Percentiles rank a stretch among this genome's conserved stretches.
Conservation (phyloP, 2,797 vertebrate genomes). For the Anisognathus igniventris region DNA sequence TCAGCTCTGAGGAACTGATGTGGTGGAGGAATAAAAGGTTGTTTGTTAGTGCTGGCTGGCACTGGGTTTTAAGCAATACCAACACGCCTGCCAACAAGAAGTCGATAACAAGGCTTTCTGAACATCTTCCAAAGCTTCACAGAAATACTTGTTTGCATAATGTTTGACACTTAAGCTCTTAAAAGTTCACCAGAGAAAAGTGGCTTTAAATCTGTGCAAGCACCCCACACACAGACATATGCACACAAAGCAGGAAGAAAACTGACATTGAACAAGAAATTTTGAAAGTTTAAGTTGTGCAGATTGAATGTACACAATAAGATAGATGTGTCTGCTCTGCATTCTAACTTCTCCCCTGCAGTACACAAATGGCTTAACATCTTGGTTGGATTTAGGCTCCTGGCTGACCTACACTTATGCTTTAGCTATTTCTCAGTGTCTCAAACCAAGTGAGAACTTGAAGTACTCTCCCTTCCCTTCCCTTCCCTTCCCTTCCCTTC, state of each 20-base stretch:
- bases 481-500: too few relatives aligned
- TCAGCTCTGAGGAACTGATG: conserved; percentile 57
- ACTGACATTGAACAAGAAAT: background rate
- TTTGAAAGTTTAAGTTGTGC: conserved; percentile 27
- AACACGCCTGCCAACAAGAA: conserved; percentile 60
- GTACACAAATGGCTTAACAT: background rate
- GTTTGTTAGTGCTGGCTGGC: conserved; percentile 66
- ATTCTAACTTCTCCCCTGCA: background rate
- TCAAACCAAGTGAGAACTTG: background rate
- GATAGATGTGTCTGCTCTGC: background rate
- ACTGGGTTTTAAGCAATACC: conserved; percentile 48
- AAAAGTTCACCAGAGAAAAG: conserved; percentile 39
- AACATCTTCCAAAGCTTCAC: conserved; percentile 68
- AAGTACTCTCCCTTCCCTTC: background rate
- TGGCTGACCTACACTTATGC: rapidly evolving
- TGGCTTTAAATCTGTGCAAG: background rate
- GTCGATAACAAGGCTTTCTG: conserved; percentile 69
- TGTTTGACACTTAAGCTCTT: conserved; percentile 47
- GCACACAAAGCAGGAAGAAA: background rate
- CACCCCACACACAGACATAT: background rate
- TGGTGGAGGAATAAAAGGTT: conserved; percentile 64
- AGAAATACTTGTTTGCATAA: conserved; percentile 53
- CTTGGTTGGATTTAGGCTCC: background rate
- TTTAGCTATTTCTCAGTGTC: background rate
- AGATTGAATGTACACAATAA: background rate